Evolutionary conservation across 2,888 invertebrate genomes (phyloP), one percentile per base, ranked within the genome.

Genomic region (Laothoe populi): DNA sequence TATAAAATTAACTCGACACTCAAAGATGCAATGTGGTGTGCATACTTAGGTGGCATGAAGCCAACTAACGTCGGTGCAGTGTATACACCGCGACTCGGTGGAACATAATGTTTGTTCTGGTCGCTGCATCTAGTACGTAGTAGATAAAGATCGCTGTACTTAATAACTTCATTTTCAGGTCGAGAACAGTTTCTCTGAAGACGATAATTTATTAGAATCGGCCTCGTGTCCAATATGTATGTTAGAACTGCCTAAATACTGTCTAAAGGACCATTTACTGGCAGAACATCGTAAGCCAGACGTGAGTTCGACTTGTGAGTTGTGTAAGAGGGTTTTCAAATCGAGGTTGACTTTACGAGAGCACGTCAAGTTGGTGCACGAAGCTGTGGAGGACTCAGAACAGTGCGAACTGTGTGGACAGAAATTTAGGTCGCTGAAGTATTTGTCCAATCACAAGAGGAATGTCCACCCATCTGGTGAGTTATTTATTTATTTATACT

Each of bases 391-490:
- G 38, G 75, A 79, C 2, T 78, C 81, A 0, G 79, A 71, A 24
- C 75, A 75, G 48, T 83, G 83, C 44, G 74, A 78, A 5, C 64
- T 76, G 0, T 83, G 83, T 8, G 81, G 79, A 0, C 81, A 82
- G 63, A 76, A 77, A 68, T 83, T 83, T 44, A 70, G 74, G 3
- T 78, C 78, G 1, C 40, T 72, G 35, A 82, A 82, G 64, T 82
- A 82, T 60, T 45, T 83, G 11, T 64, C 75, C 0, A 82, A 82
- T 57, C 83, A 83, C 59, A 75, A 76, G 62, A 75, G 83, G 60
- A 83, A 83, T 61, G 82, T 82, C 0, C 82, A 82, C 66, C 82
- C 82, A 0, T 64, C 65, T 19, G 81, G 80, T 80, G n/a, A 66
- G 75, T 68, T 5, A 8, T 8, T n/a, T 42, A 13, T 42, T n/a